Percentiles rank a stretch among this genome's conserved stretches.
phyloP scores from a whole-genome alignment of 2,888 invertebrate genomes.

The Microdon myrmicae region DNA sequence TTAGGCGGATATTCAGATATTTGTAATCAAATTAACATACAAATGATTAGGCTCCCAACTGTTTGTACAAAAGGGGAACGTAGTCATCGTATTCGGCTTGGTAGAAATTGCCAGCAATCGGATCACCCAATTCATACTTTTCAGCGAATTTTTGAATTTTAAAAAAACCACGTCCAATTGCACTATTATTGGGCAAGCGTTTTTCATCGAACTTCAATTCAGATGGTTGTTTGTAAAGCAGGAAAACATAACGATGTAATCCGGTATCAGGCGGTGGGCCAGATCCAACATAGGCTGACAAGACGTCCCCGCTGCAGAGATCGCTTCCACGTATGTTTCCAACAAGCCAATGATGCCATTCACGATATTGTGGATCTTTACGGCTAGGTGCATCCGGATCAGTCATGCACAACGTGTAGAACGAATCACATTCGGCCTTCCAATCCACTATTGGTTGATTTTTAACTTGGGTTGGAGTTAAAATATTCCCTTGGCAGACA shows the following conservation, averaged over 20 bases:
- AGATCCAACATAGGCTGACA: conserved; percentile 85
- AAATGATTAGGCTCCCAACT: too few species aligned
- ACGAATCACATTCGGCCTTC: conserved; percentile 70
- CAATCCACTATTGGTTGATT: conserved; percentile 77
- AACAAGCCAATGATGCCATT: conserved; percentile 94
- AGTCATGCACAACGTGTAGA: conserved; percentile 85
- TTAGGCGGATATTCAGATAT: too few species aligned
- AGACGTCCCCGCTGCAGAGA: conserved; percentile 76
- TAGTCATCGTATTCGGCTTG: conserved; percentile 90
- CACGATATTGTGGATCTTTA: conserved; percentile 80
- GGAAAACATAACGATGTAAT: conserved; percentile 75
- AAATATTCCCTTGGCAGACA: conserved; percentile 75
- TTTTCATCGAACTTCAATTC: conserved; percentile 69
- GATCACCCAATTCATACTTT: conserved; percentile 83
- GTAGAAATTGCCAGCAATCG: conserved; percentile 88
- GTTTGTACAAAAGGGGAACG: conserved; percentile 86
- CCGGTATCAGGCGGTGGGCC: conserved; percentile 83
- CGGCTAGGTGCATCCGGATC: conserved; percentile 87
- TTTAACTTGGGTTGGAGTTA: conserved; percentile 82
- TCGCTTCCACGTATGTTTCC: conserved; percentile 84
- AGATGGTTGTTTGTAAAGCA: conserved; percentile 75
- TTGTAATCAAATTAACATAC: too few species aligned
- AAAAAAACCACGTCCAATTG: conserved; percentile 70
- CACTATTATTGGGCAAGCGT: conserved; percentile 68
- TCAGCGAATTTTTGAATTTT: conserved; percentile 80